Evolutionary conservation across 1,140 invertebrate genomes (phyloP).

Genomic region (Drosophila kikkawai): DNA sequence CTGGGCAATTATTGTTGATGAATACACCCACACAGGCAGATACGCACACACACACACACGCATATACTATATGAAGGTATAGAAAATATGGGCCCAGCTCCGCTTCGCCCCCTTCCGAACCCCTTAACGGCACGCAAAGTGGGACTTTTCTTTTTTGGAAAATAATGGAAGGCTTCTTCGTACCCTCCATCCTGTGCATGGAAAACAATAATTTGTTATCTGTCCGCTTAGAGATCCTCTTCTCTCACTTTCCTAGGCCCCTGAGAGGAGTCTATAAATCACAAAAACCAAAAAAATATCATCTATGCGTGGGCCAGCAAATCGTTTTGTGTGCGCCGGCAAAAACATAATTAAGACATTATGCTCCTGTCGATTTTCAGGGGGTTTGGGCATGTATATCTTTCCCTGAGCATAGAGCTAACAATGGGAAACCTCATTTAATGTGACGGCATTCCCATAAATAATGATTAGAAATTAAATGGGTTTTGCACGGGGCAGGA

Average conservation of each 20-base stretch:
- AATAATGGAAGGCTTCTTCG: constrained; percentile 35
- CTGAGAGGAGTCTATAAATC: constrained; percentile 68
- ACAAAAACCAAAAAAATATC: constrained; percentile 52
- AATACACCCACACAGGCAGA: constrained; percentile 50
- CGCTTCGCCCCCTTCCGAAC: background rate
- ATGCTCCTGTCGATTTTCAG: constrained; percentile 20
- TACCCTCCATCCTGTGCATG: constrained; percentile 50
- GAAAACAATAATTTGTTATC: constrained; percentile 76
- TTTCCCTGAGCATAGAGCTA: constrained; percentile 16
- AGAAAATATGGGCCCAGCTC: constrained; percentile 52
- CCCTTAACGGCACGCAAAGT: constrained; percentile 46
- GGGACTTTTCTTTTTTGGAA: constrained; percentile 49
- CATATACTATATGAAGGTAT: constrained; percentile 5
- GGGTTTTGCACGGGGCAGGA: constrained; percentile 33
- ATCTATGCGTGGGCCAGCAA: constrained; percentile 48
- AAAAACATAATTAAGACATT: constrained; percentile 72
- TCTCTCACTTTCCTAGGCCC: constrained; percentile 11
- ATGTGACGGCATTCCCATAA: constrained; percentile 48
- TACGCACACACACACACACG: constrained; percentile 8
- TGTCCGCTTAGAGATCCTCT: constrained; percentile 31
- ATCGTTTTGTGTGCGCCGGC: constrained; percentile 29
- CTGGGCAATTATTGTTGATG: constrained; percentile 80
- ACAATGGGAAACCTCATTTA: constrained; percentile 30
- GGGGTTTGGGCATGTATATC: constrained; percentile 32
- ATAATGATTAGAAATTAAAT: constrained; percentile 79